A percentile compares a stretch with the other conserved stretches of the same genome.
These are phyloP conservation scores for Exephanes ischioxanthus DNA, from an alignment of 2,888 invertebrate genomes.

Conservation along the genomic window DNA sequence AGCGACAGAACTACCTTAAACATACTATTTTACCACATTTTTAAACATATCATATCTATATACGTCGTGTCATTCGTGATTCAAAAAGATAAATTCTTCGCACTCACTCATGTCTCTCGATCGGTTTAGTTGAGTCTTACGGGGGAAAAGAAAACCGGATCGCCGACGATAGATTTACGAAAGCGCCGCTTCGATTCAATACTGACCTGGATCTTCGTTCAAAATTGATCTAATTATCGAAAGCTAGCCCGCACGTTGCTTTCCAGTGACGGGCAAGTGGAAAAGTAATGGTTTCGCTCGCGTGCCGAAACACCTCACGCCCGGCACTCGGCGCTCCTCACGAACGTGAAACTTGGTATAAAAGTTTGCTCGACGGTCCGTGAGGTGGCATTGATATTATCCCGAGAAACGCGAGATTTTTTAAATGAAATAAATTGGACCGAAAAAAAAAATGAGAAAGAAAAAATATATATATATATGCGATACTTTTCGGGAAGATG, in stretches of 20 bases:
- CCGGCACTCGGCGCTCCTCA: not conserved
- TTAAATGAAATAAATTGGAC: not conserved
- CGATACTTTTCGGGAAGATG: not conserved
- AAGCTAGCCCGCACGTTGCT: conserved; percentile 11
- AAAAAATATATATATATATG: not conserved
- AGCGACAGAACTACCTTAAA: too few species aligned
- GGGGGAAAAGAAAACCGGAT: not conserved
- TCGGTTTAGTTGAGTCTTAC: not conserved
- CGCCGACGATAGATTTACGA: not conserved
- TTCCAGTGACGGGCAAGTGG: conserved; percentile 7
- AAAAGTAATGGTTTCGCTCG: conserved; percentile 30
- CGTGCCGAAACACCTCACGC: conserved; percentile 18
- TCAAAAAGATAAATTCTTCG: not conserved
- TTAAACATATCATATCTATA: too few species aligned
- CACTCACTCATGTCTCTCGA: not conserved
- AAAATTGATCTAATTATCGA: conserved; percentile 11
- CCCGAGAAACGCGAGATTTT: not conserved
- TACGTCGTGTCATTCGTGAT: not conserved
- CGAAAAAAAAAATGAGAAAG: not conserved
- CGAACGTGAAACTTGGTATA: conserved; percentile 10
- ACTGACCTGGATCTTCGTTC: not conserved
- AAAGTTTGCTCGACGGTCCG: not conserved
- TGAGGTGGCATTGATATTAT: not conserved
- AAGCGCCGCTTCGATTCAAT: not conserved
- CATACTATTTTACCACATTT: too few species aligned